Evolutionary conservation across 2,113 vertebrate species (phyloP).

Genomic region (Recurvirostra avosetta): DNA sequence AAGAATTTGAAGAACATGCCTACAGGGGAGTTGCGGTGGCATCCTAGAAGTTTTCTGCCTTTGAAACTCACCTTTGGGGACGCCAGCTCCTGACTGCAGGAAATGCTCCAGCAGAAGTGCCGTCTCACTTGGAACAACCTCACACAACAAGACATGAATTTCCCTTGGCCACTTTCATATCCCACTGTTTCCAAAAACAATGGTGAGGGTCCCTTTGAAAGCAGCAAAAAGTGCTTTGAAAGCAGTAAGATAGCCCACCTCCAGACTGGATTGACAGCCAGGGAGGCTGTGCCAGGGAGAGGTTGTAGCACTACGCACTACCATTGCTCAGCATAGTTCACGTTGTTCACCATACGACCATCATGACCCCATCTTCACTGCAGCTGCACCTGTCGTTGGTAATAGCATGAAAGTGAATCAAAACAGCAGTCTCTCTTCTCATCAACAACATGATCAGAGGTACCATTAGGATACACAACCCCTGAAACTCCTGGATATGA

Average conservation of each 20-base stretch:
- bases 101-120: neutral
- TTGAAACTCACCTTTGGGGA: neutral
- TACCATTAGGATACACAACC: neutral
- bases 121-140: neutral
- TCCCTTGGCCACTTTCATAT: neutral
- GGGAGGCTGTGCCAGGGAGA: neutral
- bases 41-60: neutral
- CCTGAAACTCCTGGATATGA: neutral
- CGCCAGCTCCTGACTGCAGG: neutral
- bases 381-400: neutral
- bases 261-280: neutral
- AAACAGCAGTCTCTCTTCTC: neutral
- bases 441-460: neutral
- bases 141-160: neutral
- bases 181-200: neutral
- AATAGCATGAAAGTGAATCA: neutral
- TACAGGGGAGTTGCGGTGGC: neutral
- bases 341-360: accelerated
- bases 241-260: neutral
- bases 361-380: neutral
- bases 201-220: neutral
- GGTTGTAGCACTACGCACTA: neutral
- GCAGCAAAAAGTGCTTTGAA: neutral
- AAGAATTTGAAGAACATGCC: neutral
- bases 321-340: neutral